phyloP scores from a whole-genome alignment of 2,797 vertebrate species.

The Hydrocynus forskahlii region DNA sequence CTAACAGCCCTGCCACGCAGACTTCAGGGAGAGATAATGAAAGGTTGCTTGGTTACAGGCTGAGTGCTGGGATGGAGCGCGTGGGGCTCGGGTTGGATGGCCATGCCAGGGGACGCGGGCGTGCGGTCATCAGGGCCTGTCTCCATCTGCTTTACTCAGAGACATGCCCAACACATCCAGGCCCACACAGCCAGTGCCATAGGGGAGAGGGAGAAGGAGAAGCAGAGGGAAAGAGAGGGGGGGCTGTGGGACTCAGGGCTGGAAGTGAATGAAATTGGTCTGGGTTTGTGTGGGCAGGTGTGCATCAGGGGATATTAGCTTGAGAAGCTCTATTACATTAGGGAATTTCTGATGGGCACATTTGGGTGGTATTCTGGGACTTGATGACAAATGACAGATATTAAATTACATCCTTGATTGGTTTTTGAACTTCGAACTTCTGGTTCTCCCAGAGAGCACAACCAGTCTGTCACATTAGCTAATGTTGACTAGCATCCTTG shows the following conservation, averaged over 20 bases:
- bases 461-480: too few species aligned
- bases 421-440: background rate
- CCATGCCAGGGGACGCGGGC: constrained; percentile 34
- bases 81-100: constrained; percentile 18
- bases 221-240: background rate
- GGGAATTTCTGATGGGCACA: background rate
- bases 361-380: background rate
- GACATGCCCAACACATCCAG: constrained; percentile 16
- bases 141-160: constrained; percentile 44
- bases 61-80: constrained; percentile 38
- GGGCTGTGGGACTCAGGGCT: background rate
- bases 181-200: constrained; percentile 15
- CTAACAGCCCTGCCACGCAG: constrained; percentile 49
- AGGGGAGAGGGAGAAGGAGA: background rate
- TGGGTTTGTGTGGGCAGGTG: background rate
- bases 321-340: background rate
- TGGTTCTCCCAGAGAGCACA: too few species aligned
- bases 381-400: background rate
- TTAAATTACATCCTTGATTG: background rate
- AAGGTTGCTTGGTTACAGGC: constrained; percentile 62
- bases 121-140: constrained; percentile 37
- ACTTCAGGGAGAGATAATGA: constrained; percentile 48
- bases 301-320: background rate
- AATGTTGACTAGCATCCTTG: too few species aligned
- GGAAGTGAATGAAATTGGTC: background rate